These are phyloP conservation scores for Amphiprion percula DNA, from an alignment of 2,113 vertebrate genomes.

Conservation along the genomic window DNA sequence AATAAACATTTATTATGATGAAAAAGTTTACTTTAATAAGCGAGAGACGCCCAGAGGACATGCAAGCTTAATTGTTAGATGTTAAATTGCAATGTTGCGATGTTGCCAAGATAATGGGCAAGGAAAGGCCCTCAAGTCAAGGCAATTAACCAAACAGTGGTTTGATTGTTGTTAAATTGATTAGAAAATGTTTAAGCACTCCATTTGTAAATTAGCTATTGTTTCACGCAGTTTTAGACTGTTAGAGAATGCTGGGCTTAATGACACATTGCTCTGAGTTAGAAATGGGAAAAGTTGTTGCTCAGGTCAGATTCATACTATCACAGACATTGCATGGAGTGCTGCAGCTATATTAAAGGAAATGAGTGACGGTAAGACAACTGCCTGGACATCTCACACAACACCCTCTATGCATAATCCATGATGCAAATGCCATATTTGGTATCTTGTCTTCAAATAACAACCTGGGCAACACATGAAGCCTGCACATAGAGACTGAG, in stretches of 20 bases:
- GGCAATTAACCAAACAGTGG: conserved; percentile 85
- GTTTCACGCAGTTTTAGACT: conserved; percentile 74
- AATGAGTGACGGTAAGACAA: neutral
- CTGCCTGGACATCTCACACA: conserved; percentile 17
- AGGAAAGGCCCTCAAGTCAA: conserved; percentile 85
- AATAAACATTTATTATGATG: conserved; percentile 84
- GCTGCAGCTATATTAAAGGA: conserved; percentile 14
- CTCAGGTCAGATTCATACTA: conserved; percentile 50
- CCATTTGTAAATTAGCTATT: conserved; percentile 81
- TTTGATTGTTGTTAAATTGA: conserved; percentile 86
- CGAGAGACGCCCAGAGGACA: conserved; percentile 80
- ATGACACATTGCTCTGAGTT: conserved; percentile 70
- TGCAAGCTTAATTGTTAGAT: conserved; percentile 84
- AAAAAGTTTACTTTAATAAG: conserved; percentile 87
- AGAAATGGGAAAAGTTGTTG: conserved; percentile 69
- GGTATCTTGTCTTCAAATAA: conserved; percentile 32
- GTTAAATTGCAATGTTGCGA: conserved; percentile 85
- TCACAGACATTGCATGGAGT: conserved; percentile 24
- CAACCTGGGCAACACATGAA: conserved; percentile 5
- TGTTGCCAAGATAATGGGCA: conserved; percentile 85
- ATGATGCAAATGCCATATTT: conserved; percentile 12
- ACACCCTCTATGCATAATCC: neutral
- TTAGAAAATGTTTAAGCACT: conserved; percentile 85
- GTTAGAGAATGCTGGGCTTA: conserved; percentile 70
- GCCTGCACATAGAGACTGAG: conserved; percentile 14